These are phyloP conservation scores for Heliconius congener DNA, from an alignment of 1,140 invertebrate species.

Conservation along the genomic window DNA sequence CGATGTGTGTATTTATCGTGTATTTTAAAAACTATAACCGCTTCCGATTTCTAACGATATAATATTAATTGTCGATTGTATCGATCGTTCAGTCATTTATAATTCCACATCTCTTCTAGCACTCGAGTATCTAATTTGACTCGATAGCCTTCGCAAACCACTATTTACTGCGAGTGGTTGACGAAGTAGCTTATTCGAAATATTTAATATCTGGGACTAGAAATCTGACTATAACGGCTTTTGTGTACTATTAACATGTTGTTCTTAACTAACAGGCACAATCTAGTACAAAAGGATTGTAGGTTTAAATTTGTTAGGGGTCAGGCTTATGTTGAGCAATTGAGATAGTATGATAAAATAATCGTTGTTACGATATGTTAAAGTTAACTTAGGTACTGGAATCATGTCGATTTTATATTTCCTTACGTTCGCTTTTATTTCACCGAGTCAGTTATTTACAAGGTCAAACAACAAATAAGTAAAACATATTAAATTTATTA, in stretches of 20 bases:
- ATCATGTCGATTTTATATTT: slow-evolving; percentile 15
- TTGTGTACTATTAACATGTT: slow-evolving; percentile 51
- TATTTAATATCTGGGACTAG: slow-evolving; percentile 69
- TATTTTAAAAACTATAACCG: no score
- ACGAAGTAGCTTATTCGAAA: slow-evolving; percentile 60
- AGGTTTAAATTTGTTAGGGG: slow-evolving; percentile 16
- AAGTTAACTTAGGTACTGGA: slow-evolving; percentile 20
- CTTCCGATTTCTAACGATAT: no score
- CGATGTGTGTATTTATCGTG: no score
- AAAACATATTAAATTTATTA: slow-evolving; percentile 22
- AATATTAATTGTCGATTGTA: not conserved
- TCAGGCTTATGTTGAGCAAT: slow-evolving; percentile 19
- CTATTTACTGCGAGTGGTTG: slow-evolving; percentile 56
- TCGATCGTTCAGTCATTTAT: not conserved
- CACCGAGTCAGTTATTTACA: slow-evolving; percentile 16
- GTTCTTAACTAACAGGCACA: slow-evolving; percentile 44
- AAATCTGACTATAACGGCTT: slow-evolving; percentile 73
- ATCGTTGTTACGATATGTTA: slow-evolving; percentile 27
- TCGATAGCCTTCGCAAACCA: slow-evolving; percentile 35
- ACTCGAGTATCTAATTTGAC: slow-evolving; percentile 25
- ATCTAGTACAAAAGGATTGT: slow-evolving; percentile 22
- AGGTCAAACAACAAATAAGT: slow-evolving; percentile 16
- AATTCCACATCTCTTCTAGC: slow-evolving; percentile 15
- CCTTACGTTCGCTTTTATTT: slow-evolving; percentile 4
- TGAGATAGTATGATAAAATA: slow-evolving; percentile 5